These are phyloP conservation scores for Corythornis leucogaster DNA, from an alignment of 2,797 vertebrate genomes.

Conservation along the genomic window DNA sequence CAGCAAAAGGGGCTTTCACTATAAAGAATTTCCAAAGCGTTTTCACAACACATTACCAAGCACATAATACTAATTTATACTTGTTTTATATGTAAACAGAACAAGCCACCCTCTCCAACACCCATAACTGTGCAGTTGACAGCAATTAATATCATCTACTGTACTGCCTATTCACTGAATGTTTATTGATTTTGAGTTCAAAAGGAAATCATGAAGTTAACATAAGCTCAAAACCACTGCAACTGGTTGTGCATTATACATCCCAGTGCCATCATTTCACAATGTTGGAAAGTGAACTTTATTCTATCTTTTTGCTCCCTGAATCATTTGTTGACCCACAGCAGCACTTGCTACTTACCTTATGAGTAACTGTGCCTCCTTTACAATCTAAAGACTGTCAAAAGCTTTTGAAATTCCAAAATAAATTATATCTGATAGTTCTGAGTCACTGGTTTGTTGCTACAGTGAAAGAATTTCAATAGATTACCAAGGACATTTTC, in stretches of 20 bases:
- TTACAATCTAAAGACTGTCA: not conserved
- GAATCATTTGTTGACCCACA: not conserved
- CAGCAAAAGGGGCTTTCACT: not conserved
- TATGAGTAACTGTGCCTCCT: not conserved
- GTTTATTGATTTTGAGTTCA: not conserved
- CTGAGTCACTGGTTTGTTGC: conserved; percentile 8
- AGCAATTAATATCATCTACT: not conserved
- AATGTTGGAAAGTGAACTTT: not conserved
- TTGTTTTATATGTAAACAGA: not conserved
- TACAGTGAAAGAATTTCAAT: conserved; percentile 27
- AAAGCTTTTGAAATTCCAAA: conserved; percentile 42
- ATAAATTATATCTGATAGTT: conserved; percentile 15
- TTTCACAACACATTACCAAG: not conserved
- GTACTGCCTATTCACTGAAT: not conserved
- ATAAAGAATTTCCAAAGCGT: not conserved
- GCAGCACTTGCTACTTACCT: not conserved
- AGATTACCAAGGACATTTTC: conserved; percentile 1
- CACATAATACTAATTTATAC: not conserved
- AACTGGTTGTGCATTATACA: not conserved
- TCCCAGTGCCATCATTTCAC: not conserved
- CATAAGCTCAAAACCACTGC: not conserved
- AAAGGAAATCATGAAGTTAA: not conserved
- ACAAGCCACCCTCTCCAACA: not conserved
- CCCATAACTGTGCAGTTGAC: not conserved
- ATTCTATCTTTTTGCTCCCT: not conserved